Percentiles rank a stretch among this genome's conserved stretches.
These are phyloP conservation scores for Hydrolagus affinis DNA, from an alignment of 2,113 vertebrate genomes.

Conservation along the genomic window DNA sequence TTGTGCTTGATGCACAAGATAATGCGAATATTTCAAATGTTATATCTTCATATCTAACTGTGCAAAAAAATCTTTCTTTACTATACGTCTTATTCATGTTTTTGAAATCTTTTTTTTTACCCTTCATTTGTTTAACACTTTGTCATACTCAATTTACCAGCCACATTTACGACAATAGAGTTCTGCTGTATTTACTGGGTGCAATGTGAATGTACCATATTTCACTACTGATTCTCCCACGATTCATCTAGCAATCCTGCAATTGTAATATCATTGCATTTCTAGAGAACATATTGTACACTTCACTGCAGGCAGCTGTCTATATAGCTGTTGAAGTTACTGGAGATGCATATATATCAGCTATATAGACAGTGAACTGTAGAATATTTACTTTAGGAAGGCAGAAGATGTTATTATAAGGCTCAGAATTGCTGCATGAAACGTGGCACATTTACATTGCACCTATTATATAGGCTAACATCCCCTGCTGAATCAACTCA, in stretches of 20 bases:
- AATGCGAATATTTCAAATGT: no score
- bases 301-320: conserved; percentile 29
- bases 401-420: conserved; percentile 7
- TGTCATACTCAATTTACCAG: conserved; percentile 30
- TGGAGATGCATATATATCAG: conserved; percentile 18
- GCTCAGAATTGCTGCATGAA: conserved; percentile 18
- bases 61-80: no score
- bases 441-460: conserved; percentile 23
- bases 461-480: conserved; percentile 8
- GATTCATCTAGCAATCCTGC: conserved; percentile 25
- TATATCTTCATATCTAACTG: no score
- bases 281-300: conserved; percentile 27
- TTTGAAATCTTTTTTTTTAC: background rate
- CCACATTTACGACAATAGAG: conserved; percentile 19
- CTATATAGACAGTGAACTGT: conserved; percentile 29
- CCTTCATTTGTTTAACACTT: conserved; percentile 31
- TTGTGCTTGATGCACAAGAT: no score
- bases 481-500: conserved; percentile 17
- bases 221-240: conserved; percentile 21
- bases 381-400: conserved; percentile 30
- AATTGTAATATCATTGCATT: conserved; percentile 26
- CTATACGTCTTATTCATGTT: no score
- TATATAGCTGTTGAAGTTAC: conserved; percentile 10
- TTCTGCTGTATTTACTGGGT: conserved; percentile 17
- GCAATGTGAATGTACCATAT: conserved; percentile 11